Evolutionary conservation across 2,888 invertebrate species (phyloP).

Genomic region (Dysmachus trigonus): DNA sequence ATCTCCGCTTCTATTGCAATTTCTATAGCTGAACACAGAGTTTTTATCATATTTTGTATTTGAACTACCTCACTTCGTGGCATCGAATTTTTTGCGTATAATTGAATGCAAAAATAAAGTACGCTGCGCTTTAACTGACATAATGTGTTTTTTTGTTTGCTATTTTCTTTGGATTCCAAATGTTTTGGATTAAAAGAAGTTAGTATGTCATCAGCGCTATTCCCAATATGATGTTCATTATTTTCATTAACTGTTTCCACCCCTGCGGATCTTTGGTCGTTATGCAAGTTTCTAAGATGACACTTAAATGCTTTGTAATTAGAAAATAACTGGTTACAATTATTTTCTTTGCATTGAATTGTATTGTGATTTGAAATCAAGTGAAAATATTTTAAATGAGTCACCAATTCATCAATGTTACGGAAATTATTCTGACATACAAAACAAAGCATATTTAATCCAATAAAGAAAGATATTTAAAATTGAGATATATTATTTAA

Average conservation of each 20-base stretch:
- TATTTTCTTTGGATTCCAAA: neutral
- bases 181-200: too few species aligned
- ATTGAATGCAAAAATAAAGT: neutral
- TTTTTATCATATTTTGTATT: neutral
- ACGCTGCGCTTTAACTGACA: neutral
- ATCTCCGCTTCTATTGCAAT: neutral
- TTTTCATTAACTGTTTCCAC: neutral
- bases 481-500: too few species aligned
- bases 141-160: neutral
- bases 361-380: neutral
- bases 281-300: conserved; percentile 1
- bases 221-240: too few species aligned
- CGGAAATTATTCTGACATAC: neutral
- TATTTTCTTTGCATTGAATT: neutral
- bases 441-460: neutral
- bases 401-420: neutral
- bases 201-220: too few species aligned
- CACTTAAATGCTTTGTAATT: neutral
- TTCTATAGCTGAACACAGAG: neutral
- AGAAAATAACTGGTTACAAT: neutral
- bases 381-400: conserved; percentile 13
- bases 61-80: neutral
- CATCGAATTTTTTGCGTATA: conserved; percentile 3
- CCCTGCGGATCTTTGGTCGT: neutral
- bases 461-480: neutral